These are phyloP conservation scores for Pipistrellus kuhlii DNA, from an alignment of 2,797 vertebrate genomes.

Conservation along the genomic window DNA sequence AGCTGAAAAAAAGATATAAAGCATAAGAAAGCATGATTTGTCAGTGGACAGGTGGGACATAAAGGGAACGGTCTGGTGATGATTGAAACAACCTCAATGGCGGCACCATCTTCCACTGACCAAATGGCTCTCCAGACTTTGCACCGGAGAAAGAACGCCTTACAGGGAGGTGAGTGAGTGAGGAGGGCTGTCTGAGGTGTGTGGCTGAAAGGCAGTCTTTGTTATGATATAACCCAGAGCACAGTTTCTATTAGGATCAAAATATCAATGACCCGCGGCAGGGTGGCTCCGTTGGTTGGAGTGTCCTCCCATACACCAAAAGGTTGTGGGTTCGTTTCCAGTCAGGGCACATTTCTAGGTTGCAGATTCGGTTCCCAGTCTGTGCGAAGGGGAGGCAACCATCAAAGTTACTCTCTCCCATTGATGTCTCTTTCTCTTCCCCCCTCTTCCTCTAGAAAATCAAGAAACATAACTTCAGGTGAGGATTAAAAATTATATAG, in stretches of 20 bases:
- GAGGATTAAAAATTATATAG: not conserved
- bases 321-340: not conserved
- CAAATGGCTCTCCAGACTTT: not conserved
- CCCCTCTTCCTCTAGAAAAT: not conserved
- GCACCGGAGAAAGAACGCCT: not conserved
- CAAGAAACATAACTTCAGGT: not conserved
- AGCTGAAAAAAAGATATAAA: not conserved
- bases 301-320: not conserved
- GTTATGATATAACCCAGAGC: not conserved
- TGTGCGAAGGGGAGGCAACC: not conserved
- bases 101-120: not conserved
- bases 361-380: not conserved
- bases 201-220: slow-evolving; percentile 1
- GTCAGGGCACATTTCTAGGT: not conserved
- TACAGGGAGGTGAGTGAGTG: not conserved
- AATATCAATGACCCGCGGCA: not conserved
- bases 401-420: not conserved
- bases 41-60: not conserved
- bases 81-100: not conserved
- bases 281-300: not conserved
- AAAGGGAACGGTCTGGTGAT: not conserved
- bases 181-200: not conserved
- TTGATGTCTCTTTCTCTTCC: not conserved
- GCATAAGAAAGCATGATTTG: not conserved
- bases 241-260: not conserved